Evolutionary conservation across 2,888 invertebrate genomes (phyloP).

Genomic region (Scaptodrosophila latifasciaeformis): DNA sequence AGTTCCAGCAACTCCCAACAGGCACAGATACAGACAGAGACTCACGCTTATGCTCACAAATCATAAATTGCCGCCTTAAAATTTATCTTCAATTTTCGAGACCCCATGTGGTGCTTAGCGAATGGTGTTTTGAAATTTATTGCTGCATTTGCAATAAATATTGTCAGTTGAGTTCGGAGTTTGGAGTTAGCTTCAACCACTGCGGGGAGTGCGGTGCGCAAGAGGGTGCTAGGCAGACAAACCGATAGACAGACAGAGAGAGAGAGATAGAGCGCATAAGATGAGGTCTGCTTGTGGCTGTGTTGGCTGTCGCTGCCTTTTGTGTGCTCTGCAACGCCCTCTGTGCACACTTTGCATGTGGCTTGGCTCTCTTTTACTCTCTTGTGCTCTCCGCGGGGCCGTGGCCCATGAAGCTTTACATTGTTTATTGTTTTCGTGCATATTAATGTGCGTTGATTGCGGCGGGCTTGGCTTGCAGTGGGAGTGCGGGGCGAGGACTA

Average conservation of each 20-base stretch:
- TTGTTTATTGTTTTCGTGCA: conserved; percentile 70
- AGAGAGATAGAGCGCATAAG: conserved; percentile 23
- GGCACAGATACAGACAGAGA: conserved; percentile 29
- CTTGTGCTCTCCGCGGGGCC: too few species aligned
- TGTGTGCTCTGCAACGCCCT: conserved; percentile 51
- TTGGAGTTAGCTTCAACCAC: conserved; percentile 4
- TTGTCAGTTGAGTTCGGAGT: conserved; percentile 55
- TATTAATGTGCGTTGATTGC: conserved; percentile 70
- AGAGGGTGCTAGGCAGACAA: background rate
- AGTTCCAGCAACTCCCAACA: background rate
- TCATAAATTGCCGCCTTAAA: conserved; percentile 76
- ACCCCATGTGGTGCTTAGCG: conserved; percentile 71
- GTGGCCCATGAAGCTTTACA: too few species aligned
- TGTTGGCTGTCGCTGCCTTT: conserved; percentile 22
- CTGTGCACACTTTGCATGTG: conserved; percentile 36
- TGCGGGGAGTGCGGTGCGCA: background rate
- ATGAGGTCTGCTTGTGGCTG: conserved; percentile 45
- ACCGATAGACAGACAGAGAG: background rate
- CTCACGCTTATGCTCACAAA: conserved; percentile 71
- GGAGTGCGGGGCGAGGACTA: conserved; percentile 35
- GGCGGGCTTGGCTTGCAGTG: too few species aligned
- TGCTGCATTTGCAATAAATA: conserved; percentile 72
- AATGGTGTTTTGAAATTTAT: conserved; percentile 69
- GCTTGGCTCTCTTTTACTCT: background rate
- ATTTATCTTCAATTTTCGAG: conserved; percentile 74